Evolutionary conservation across 2,888 invertebrate genomes (phyloP), one percentile per base, ranked within the genome.

Genomic region (Tanytarsus gracilentus): DNA sequence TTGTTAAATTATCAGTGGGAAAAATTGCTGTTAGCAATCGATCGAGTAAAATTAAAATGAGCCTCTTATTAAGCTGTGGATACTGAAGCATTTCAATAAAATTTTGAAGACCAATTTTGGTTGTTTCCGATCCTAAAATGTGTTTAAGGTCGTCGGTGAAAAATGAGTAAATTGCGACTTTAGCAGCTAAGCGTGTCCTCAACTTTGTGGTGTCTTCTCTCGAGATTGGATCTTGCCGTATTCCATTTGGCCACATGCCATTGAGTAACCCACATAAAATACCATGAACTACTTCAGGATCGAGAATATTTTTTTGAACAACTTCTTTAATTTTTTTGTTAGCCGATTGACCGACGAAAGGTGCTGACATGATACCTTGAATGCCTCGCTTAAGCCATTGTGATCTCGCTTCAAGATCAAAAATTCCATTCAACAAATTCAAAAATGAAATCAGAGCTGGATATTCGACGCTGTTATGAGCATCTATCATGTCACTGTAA

Each of bases 361-460:
- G 65, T 16, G 65, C 66, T 25, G 64, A 65, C 6, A 66, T 53
- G 3, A 90, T 72, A 44, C 90, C 75, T 9, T 84, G 82, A 6
- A 89, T 83, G 62, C 88, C 78, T 56, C 88, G 76, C 36, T 90
- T 73, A 55, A 91, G 75, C 89, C 89, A 90, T 66, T 88, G 87
- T 69, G 88, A 88, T 65, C 88, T 78, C 53, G 84, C 83, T 70
- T 86, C 83, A 62, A 90, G 74, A 70, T 90, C 89, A 72, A 91
- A 91, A 4, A 91, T 84, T 74, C 91, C 90, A 68, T 90, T 88
- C 80, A 90, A 83, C 59, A 91, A 71, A 21, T 89, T 74, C 56
- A 91, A 72, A 74, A 89, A 81, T 65, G 90, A 88, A 65, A 88
- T 78, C 64, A 91, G 73, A 11, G 90, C 88, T 71, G 90, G 88